Conservation (phyloP, 2,113 vertebrate genomes). For the Cygnus buccinator region DNA sequence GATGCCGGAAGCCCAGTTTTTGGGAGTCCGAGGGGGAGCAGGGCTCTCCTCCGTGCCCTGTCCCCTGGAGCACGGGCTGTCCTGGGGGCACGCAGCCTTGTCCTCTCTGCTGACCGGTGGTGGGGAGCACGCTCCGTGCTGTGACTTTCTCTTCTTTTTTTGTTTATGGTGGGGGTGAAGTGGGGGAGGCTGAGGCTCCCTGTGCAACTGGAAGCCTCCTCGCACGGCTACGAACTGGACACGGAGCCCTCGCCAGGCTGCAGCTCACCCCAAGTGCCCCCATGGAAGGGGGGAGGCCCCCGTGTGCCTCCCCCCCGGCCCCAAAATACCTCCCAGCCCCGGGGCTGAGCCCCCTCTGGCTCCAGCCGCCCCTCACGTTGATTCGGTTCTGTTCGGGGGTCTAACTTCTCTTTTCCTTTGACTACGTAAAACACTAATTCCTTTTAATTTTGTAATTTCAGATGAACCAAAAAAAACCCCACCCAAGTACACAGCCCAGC, state of each 20-base stretch:
- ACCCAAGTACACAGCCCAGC: not conserved
- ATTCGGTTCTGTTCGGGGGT: constrained; percentile 52
- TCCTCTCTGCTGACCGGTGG: not conserved
- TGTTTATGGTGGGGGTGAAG: not conserved
- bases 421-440: constrained; percentile 81
- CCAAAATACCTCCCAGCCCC: not conserved
- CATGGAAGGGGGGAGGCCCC: not conserved
- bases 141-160: not conserved
- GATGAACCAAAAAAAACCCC: constrained; percentile 76
- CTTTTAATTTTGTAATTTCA: constrained; percentile 70
- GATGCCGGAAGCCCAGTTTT: not conserved
- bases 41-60: not conserved
- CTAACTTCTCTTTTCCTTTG: constrained; percentile 67
- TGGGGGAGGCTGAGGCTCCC: not conserved
- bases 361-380: constrained; percentile 22
- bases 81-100: not conserved
- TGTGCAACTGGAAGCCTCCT: constrained; percentile 72
- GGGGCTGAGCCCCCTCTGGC: not conserved
- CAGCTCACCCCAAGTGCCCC: not conserved
- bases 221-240: constrained; percentile 38
- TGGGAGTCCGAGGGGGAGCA: not conserved
- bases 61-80: not conserved
- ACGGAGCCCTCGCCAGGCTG: not conserved
- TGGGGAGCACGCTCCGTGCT: not conserved
- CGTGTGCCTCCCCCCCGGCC: constrained; percentile 13